These are phyloP conservation scores for Octomys mimax DNA, from an alignment of 2,797 vertebrate genomes.

Conservation along the genomic window DNA sequence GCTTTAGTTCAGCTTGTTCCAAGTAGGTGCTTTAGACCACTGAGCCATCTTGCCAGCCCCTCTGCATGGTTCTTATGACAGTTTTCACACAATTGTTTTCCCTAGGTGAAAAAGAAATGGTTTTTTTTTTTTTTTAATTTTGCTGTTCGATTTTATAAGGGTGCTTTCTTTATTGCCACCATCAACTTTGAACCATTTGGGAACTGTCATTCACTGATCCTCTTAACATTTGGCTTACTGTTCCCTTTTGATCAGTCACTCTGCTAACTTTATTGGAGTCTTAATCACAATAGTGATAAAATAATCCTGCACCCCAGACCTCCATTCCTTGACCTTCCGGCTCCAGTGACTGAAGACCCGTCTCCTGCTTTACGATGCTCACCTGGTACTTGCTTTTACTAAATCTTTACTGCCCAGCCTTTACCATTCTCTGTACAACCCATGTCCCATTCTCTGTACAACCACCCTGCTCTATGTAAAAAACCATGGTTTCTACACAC, in stretches of 20 bases:
- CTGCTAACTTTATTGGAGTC: not conserved
- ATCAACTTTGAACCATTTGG: not conserved
- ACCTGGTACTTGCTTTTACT: not conserved
- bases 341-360: not conserved
- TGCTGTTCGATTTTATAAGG: constrained; percentile 9
- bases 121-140: not conserved
- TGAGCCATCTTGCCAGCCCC: no score
- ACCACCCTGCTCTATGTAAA: not conserved
- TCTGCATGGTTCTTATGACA: not conserved
- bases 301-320: not conserved
- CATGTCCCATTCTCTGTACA: not conserved
- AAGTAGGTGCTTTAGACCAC: no score
- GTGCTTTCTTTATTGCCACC: not conserved
- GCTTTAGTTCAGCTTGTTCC: no score
- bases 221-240: not conserved
- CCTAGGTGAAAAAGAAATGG: not conserved
- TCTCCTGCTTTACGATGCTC: not conserved
- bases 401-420: not conserved
- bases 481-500: not conserved
- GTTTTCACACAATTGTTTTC: not conserved
- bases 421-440: not conserved
- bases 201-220: not conserved
- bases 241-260: not conserved
- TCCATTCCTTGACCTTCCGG: not conserved
- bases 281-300: not conserved